Percentiles rank a stretch among this genome's conserved stretches.
phyloP scores from a whole-genome alignment of 64 coral and sea anemone species.

The Catalaphyllia jardinei region DNA sequence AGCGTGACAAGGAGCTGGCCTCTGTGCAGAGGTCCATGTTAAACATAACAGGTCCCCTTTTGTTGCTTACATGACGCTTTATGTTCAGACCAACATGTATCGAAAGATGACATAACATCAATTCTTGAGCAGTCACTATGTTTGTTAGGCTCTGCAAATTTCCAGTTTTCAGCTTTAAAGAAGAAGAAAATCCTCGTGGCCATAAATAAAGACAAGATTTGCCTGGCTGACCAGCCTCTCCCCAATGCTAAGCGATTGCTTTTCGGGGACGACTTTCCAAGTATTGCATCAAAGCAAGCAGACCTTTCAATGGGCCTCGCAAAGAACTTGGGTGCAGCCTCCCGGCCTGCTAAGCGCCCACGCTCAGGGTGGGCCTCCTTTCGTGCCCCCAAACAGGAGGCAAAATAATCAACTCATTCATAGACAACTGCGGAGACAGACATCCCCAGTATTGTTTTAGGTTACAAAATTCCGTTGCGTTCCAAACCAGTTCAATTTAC shows the following conservation, averaged over 20 bases:
- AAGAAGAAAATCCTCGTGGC: slow-evolving; percentile 34
- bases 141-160: too few species aligned
- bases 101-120: not conserved
- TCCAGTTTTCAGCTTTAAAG: slow-evolving; percentile 26
- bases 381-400: not conserved
- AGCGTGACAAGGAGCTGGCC: slow-evolving; percentile 34
- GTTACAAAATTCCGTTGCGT: slow-evolving; percentile 22
- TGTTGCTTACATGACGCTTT: slow-evolving; percentile 32
- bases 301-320: slow-evolving; percentile 44
- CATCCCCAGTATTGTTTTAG: slow-evolving; percentile 18
- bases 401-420: slow-evolving; percentile 8
- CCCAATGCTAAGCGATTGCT: slow-evolving; percentile 35
- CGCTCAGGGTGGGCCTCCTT: slow-evolving; percentile 20
- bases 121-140: slow-evolving; percentile 44
- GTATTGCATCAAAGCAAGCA: slow-evolving; percentile 46
- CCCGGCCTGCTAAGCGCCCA: not conserved
- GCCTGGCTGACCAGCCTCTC: slow-evolving; percentile 31
- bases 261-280: slow-evolving; percentile 55
- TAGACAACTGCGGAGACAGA: slow-evolving; percentile 20
- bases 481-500: not conserved
- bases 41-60: not conserved
- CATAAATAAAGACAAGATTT: slow-evolving; percentile 8
- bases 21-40: too few species aligned
- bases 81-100: not conserved
- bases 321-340: slow-evolving; percentile 18